A percentile compares a stretch with the other conserved stretches of the same genome.
phyloP scores from a whole-genome alignment of 2,888 invertebrate genomes.

The Sylvicola fuscatus region DNA sequence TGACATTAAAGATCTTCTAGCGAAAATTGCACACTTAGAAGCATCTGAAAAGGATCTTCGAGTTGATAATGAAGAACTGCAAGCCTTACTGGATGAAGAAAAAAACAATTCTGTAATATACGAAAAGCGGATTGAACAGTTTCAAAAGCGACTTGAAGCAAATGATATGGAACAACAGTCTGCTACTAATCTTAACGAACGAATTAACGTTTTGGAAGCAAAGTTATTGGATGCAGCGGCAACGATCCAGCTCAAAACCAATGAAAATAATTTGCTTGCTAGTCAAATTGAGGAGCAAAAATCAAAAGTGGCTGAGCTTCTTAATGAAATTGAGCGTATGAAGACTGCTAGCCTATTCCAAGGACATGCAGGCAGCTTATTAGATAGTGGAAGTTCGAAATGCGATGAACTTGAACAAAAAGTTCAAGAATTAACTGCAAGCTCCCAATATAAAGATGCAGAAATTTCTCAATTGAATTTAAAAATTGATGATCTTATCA shows the following conservation, averaged over 20 bases:
- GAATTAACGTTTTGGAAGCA: slow-evolving; percentile 6
- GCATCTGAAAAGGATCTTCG: slow-evolving; percentile 34
- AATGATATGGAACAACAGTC: slow-evolving; percentile 7
- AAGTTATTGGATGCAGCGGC: slow-evolving; percentile 7
- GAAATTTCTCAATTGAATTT: slow-evolving; percentile 20
- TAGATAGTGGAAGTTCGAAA: slow-evolving; percentile 3
- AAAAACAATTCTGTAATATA: slow-evolving; percentile 20
- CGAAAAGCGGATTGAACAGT: slow-evolving; percentile 13
- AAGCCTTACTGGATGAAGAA: slow-evolving; percentile 32
- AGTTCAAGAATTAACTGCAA: slow-evolving; percentile 8
- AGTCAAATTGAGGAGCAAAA: slow-evolving; percentile 8
- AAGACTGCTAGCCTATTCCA: slow-evolving; percentile 6
- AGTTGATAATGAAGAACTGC: slow-evolving; percentile 38
- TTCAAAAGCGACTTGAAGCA: slow-evolving; percentile 13
- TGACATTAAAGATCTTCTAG: slow-evolving; percentile 6
- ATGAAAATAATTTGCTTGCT: slow-evolving; percentile 11
- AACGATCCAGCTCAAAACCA: slow-evolving; percentile 8
- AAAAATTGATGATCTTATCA: slow-evolving; percentile 24
- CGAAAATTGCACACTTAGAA: slow-evolving; percentile 28
- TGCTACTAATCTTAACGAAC: slow-evolving; percentile 7
- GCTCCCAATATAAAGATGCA: slow-evolving; percentile 19
- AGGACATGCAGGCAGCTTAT: neutral
- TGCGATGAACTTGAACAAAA: slow-evolving; percentile 7
- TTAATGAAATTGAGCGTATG: slow-evolving; percentile 8
- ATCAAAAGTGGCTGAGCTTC: slow-evolving; percentile 7